Evolutionary conservation across 35 echinoderm and acorn worm genomes (phyloP), one percentile per base, ranked within the genome.

Genomic region (Apostichopus parvimensis): DNA sequence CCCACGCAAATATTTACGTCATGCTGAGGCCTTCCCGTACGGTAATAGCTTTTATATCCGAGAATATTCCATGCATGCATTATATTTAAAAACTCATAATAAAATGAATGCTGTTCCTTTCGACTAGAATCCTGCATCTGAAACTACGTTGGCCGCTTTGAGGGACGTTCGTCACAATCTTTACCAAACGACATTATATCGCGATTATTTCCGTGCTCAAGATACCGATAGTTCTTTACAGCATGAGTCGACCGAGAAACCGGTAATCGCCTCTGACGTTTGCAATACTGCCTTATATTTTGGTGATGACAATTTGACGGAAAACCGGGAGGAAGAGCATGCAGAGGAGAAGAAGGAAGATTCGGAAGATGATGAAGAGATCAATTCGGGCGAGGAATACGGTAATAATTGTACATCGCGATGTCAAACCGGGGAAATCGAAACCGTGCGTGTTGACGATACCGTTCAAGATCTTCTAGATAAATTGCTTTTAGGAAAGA

Each of bases 341-440:
- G 77, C 24, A 0, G 58, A 92, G 11, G 84, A 92, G 7, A 77
- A 88, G 0, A 54, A 92, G 24, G 66, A 87, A 54, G 57, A 75
- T 7, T 28, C 60, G 6, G 91, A 68, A 17, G 89, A 95, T 14
- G 92, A 81, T 24, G 15, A 64, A 26, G 89, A 90, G 57, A 79
- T 66, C 6, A 68, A 21, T 5, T 54, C 71, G 9, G 87, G 21
- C 23, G 71, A 92, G 5, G 64, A 55, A 4, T 64, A 70, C 4
- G 81, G n/a, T 25, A 8, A 23, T 21, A 17, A 12, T 15, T 77
- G 58, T 25, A 85, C 83, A 93, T 93, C 83, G n/a, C 85, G 0
- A 66, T 93, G 53, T 86, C 11, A 59, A 26, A 75, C 60, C 34
- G 23, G 13, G 8, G 15, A 59, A 23, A 58, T 20, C 4, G 62